Base-by-base conservation (phyloP, 2,888 invertebrate genomes). In the Laothoe populi region DNA sequence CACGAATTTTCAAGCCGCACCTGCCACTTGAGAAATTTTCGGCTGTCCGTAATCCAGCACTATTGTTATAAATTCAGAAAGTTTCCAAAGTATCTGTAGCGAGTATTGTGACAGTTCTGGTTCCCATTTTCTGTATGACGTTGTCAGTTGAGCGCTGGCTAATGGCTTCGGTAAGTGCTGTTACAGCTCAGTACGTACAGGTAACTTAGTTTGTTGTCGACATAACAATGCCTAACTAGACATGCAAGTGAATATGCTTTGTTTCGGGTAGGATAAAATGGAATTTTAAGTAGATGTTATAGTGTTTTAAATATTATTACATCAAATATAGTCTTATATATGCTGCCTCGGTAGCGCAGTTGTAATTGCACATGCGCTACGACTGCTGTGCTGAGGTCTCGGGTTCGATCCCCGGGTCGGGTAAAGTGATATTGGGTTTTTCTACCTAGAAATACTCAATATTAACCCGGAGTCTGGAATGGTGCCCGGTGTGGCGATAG, bases 101-200 rank as follows among this genome's bases (percentile, higher is more conserved):
- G 19, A 48, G 13, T 48, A 11, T 53, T 64, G 66, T 57, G 65
- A 63, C 65, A 62, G 60, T 60, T 46, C 46, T 61, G 61, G 23
- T 35, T 31, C 62, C 62, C 67, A 67, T 69, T 70, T 64, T 60
- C 70, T 64, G 69, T 72, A 66, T 72, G 62, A 70, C 65, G 62
- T 63, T 66, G 70, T 70, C 69, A 70, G 71, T 73, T 68, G 64
- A 66, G 65, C 70, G 69, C 63, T 49, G 60, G 66, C 58, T 71
- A 73, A 71, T 73, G 65, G 75, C 59, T 64, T 26, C 64, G 66
- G 65, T 66, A 67, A 70, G 69, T 66, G 64, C 64, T 60, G 48
- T 42, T 58, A n/a, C 38, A 23, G 4, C 40, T 0, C 60, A 63
- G 61, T 63, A 69, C 40, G 31, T 60, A 53, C 42, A 61, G 57